Percentiles rank a stretch among this genome's conserved stretches.
These are phyloP conservation scores for Theristicus caerulescens DNA, from an alignment of 2,113 vertebrate genomes.

Conservation along the genomic window DNA sequence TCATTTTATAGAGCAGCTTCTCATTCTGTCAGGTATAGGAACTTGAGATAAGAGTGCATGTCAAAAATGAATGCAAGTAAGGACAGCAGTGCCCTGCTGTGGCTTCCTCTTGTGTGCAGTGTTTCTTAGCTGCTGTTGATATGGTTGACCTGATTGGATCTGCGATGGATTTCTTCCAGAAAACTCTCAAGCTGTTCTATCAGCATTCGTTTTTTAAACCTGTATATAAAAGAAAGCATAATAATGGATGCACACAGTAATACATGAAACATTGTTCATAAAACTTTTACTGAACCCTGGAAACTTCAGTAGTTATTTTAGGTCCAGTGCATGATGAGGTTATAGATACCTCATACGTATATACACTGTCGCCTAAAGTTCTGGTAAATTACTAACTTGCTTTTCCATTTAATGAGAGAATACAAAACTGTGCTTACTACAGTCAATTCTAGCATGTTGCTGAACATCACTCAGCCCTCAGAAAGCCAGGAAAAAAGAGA, in stretches of 20 bases:
- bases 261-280: background rate
- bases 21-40: slow-evolving; percentile 68
- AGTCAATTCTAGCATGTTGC: background rate
- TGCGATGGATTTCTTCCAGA: slow-evolving; percentile 92
- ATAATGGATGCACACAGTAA: slow-evolving; percentile 9
- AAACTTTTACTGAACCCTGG: background rate
- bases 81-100: slow-evolving; percentile 64
- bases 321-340: background rate
- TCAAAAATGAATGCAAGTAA: slow-evolving; percentile 77
- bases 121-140: slow-evolving; percentile 80
- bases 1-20: slow-evolving; percentile 67
- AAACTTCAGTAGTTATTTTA: background rate
- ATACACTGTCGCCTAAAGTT: background rate
- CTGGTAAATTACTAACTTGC: background rate
- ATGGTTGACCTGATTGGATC: slow-evolving; percentile 89
- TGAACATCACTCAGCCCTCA: background rate
- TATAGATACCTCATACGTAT: background rate
- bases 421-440: background rate
- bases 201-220: slow-evolving; percentile 97
- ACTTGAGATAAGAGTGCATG: slow-evolving; percentile 69
- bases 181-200: slow-evolving; percentile 96
- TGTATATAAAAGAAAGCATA: slow-evolving; percentile 61
- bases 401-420: background rate
- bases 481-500: background rate
- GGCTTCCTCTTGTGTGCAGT: slow-evolving; percentile 60